A percentile compares a stretch with the other conserved stretches of the same genome.
Evolutionary conservation across 92 coral and sea anemone genomes (phyloP).

Genomic region (Heteractis magnifica): DNA sequence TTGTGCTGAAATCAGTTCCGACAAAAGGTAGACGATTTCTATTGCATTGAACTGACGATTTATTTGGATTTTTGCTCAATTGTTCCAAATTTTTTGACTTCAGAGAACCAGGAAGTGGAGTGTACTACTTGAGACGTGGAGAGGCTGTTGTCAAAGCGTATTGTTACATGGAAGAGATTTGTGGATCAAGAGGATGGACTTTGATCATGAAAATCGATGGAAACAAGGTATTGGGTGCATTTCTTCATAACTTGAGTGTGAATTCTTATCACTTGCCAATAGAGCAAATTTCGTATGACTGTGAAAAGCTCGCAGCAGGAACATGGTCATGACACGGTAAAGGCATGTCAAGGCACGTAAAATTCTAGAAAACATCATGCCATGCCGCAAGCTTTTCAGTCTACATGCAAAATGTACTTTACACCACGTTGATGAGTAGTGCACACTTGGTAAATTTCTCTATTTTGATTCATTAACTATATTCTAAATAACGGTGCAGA

Average conservation of each 20-base stretch:
- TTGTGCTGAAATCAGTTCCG: constrained; percentile 28
- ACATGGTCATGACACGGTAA: no score
- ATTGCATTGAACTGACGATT: not conserved
- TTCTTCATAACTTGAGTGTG: not conserved
- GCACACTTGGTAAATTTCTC: no score
- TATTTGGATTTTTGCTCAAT: no score
- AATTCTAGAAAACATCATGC: no score
- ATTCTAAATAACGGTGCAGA: no score
- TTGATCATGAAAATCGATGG: constrained; percentile 44
- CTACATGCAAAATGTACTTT: no score
- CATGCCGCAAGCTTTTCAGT: no score
- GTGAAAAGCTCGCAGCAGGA: no score
- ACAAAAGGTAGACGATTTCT: constrained; percentile 10
- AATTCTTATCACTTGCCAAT: not conserved
- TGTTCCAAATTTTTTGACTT: not conserved
- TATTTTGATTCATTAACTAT: no score
- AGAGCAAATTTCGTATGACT: not conserved
- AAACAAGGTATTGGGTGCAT: constrained; percentile 10
- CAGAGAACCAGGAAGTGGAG: constrained; percentile 8
- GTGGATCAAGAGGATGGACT: constrained; percentile 45
- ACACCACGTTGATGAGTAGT: no score
- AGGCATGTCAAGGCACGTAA: no score
- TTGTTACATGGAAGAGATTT: constrained; percentile 38
- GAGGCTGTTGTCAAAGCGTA: constrained; percentile 1
- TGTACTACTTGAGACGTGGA: constrained; percentile 16